Base-by-base conservation (phyloP, 53 echinoderm and acorn worm species). In the Temnopleurus reevesii region DNA sequence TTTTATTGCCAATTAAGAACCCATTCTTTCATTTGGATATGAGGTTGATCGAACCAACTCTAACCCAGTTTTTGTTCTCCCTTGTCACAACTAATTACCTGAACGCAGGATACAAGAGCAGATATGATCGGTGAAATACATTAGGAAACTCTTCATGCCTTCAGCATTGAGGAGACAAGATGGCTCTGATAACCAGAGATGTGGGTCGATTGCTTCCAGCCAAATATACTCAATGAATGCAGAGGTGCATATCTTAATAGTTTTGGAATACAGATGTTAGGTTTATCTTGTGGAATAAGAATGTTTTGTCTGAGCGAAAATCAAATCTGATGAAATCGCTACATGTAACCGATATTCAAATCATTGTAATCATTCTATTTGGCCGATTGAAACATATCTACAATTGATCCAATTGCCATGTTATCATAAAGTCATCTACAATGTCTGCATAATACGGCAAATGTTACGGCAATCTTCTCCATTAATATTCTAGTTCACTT, bases 81-180 rank as follows among this genome's bases (percentile, higher is more conserved):
- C 45, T 21, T 49, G 79, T 79, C 79, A 79, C 79, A 79, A 79
- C 47, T 79, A 79, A 79, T 79, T 79, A 47, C 46, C 15, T 28
- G 46, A 79, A 79, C 12, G 46, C 79, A 79, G 49, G 79, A 79
- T 79, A 79, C 30, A 18, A 79, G 79, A 7, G 3, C 15, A 79
- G 79, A 79, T 79, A 79, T 41, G 28, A 79, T 79, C 79, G 4
- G 28, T 49, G 29, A 79, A 49, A 79, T 46, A 79, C 79, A 79
- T 79, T 79, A 30, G 79, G 9, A 47, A 79, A 35, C 71, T 41
- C 23, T 41, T n/a, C n/a, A n/a, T n/a, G n/a, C n/a, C n/a, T n/a
- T n/a, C n/a, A 21, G 71, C 71, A 71, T 21, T 71, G 71, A 18
- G 71, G 71, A 71, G 71, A 71, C 71, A 8, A 38, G 71, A 71